Evolutionary conservation across 2,113 vertebrate genomes (phyloP), one percentile per base, ranked within the genome.

Genomic region (Vidua macroura): DNA sequence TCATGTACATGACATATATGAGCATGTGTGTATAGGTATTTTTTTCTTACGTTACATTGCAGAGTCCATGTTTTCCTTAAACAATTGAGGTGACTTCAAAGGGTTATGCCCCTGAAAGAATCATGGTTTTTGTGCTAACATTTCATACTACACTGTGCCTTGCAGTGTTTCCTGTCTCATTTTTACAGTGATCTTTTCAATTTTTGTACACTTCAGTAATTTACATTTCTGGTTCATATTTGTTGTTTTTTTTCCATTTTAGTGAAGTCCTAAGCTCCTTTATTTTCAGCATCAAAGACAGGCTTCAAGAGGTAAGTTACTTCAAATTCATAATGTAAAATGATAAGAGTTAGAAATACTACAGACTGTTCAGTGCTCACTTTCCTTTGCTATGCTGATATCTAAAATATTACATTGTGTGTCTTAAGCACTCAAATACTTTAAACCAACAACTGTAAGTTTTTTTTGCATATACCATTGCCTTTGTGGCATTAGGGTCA

Each of bases 251-350:
- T 80, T 93, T 90, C 62, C 87, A 91, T 95, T 97, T 95, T 93
- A 99, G 99, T 96, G 98, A 99, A 55, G 76, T 97, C 91, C 94
- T 99, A 48, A 95, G 95, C 85, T 97, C 96, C 90, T 98, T 98
- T 95, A 96, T 98, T 95, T 97, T 97, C 83, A 95, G 97, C 81
- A 95, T 98, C 87, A 98, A 97, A 93, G 98, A 98, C 90, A 97
- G 64, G 58, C 97, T 99, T 63, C 97, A 98, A 92, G 98, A 83
- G 95, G 99, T 99, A 98, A 98, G 98, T 98, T 51, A 70, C 93
- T 39, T 52, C 75, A 44, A 64, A 73, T 91, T 90, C 87, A 55
- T 76, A 87, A n/a, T 63, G 24, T 28, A 64, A 85, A 86, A n/a
- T 44, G 63, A 33, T 35, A 86, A 67, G 21, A 55, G 17, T 53